Evolutionary conservation across 2,113 vertebrate genomes (phyloP).

Genomic region (Nycticryphes semicollaris): DNA sequence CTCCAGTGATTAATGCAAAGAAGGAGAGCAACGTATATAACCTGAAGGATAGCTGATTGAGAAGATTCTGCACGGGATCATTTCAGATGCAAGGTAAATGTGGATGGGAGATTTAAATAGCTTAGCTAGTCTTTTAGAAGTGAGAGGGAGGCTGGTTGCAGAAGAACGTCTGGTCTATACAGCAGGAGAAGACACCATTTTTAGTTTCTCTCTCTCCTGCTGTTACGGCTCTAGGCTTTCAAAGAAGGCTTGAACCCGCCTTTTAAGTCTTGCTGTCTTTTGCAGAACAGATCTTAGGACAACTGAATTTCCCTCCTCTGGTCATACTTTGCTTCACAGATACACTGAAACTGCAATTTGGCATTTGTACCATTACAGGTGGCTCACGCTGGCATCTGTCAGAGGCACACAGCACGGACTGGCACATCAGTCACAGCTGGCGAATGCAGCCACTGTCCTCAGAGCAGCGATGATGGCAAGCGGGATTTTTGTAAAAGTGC

Average conservation of each 20-base stretch:
- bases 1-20: constrained; percentile 17
- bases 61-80: not conserved
- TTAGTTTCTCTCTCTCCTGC: not conserved
- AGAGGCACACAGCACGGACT: not conserved
- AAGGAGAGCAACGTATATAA: not conserved
- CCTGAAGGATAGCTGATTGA: not conserved
- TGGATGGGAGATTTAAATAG: not conserved
- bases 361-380: not conserved
- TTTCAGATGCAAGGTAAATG: not conserved
- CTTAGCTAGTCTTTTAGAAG: not conserved
- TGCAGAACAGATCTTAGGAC: not conserved
- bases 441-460: not conserved
- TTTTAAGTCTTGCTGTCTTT: not conserved
- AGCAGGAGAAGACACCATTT: not conserved
- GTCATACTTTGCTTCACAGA: not conserved
- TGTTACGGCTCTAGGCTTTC: not conserved
- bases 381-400: not conserved
- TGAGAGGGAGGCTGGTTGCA: not conserved
- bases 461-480: not conserved
- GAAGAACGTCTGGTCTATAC: not conserved
- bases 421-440: not conserved
- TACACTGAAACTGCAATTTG: not conserved
- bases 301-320: not conserved
- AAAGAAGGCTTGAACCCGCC: not conserved
- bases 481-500: not conserved